Evolutionary conservation across 2,888 invertebrate genomes (phyloP).

Genomic region (Agonum fuliginosum): DNA sequence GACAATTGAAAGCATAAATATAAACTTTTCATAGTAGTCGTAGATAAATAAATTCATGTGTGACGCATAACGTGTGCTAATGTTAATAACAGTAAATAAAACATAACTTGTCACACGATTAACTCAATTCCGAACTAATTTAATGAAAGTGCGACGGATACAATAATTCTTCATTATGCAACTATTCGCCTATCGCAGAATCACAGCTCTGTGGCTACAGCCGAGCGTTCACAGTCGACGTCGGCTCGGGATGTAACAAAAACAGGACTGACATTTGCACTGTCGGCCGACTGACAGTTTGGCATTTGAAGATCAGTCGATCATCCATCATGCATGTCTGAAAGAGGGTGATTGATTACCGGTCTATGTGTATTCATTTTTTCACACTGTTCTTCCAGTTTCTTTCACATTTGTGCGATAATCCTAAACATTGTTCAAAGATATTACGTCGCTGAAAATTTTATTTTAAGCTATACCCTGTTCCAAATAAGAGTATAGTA

Average conservation of each 20-base stretch:
- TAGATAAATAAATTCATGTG: constrained; percentile 5
- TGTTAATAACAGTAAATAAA: constrained; percentile 30
- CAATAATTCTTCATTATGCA: constrained; percentile 54
- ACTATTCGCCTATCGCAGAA: too few relatives aligned
- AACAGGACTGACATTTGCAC: constrained; percentile 56
- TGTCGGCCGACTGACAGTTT: constrained; percentile 52
- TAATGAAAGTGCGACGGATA: not conserved
- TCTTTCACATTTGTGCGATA: constrained; percentile 19
- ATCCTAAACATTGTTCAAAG: constrained; percentile 30
- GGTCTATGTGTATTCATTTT: constrained; percentile 56
- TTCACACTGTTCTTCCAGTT: constrained; percentile 37
- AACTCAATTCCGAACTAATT: constrained; percentile 30
- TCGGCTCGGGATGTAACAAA: constrained; percentile 37
- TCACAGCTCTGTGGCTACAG: constrained; percentile 15
- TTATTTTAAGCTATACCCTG: not conserved
- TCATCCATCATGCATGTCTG: constrained; percentile 56
- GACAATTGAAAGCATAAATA: too few relatives aligned
- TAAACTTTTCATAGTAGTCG: too few relatives aligned
- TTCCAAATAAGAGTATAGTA: too few relatives aligned
- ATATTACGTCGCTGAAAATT: constrained; percentile 2
- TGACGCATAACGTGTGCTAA: constrained; percentile 6
- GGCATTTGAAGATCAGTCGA: constrained; percentile 57
- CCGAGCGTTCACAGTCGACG: too few relatives aligned
- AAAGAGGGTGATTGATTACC: constrained; percentile 57
- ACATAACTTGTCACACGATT: constrained; percentile 27